phyloP scores from a whole-genome alignment of 2,888 invertebrate genomes.

The Drosophila demipolita region DNA sequence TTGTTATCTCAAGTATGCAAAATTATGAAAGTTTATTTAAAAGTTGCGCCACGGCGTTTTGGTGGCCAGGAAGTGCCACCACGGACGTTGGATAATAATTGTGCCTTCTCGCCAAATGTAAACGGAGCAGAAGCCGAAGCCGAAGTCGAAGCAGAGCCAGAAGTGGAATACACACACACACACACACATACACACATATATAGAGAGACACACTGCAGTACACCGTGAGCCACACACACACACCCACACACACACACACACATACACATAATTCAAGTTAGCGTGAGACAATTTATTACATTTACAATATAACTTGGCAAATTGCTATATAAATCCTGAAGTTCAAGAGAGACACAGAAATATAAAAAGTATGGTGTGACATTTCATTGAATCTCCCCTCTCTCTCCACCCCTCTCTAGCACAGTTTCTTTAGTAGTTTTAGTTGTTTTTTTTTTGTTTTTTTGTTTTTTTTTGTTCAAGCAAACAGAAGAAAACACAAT shows the following conservation, averaged over 20 bases:
- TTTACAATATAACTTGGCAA: constrained; percentile 81
- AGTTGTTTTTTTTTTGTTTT: not conserved
- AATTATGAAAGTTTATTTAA: constrained; percentile 79
- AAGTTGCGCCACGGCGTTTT: constrained; percentile 72
- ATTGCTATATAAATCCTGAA: constrained; percentile 75
- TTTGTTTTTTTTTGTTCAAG: not conserved
- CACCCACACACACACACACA: constrained; percentile 21
- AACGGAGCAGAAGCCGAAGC: constrained; percentile 25
- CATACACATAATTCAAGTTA: constrained; percentile 64
- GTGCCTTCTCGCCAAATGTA: constrained; percentile 58
- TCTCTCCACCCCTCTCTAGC: not conserved
- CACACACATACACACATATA: not conserved
- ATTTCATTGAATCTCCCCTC: constrained; percentile 32
- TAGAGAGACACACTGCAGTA: constrained; percentile 16
- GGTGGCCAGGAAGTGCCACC: constrained; percentile 57
- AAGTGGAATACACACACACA: constrained; percentile 8
- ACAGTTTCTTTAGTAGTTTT: not conserved
- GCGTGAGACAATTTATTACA: constrained; percentile 78
- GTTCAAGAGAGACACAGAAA: constrained; percentile 11
- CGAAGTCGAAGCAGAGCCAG: not conserved
- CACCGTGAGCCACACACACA: constrained; percentile 17
- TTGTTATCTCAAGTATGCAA: constrained; percentile 79
- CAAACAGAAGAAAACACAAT: not conserved
- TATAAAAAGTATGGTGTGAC: constrained; percentile 10
- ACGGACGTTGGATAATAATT: constrained; percentile 72